Conservation (phyloP, 1,140 invertebrate species). For the Heliconius himera region DNA sequence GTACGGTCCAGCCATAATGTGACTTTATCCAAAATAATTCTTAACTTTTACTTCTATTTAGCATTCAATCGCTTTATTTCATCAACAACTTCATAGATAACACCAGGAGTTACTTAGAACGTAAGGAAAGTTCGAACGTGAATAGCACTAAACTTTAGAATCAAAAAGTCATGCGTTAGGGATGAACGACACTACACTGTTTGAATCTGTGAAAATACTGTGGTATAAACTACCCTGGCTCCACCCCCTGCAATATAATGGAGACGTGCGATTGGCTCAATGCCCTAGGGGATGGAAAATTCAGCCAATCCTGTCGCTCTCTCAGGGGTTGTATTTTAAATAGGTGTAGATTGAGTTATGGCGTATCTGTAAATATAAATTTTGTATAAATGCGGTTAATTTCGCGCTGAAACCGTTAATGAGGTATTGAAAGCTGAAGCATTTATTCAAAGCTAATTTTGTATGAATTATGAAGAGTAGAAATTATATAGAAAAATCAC, state of each 20-base stretch:
- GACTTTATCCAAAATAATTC: not conserved
- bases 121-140: conserved; percentile 26
- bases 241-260: conserved; percentile 69
- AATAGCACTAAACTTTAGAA: conserved; percentile 35
- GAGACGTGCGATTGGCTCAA: conserved; percentile 62
- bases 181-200: conserved; percentile 63
- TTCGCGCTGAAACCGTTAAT: conserved; percentile 62
- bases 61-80: not conserved
- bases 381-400: conserved; percentile 75
- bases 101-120: not conserved
- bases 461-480: not conserved
- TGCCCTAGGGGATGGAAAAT: conserved; percentile 65
- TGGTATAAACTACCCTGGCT: conserved; percentile 73
- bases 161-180: conserved; percentile 40
- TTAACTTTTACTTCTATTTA: not conserved
- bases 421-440: conserved; percentile 52
- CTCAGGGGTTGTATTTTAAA: conserved; percentile 69
- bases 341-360: conserved; percentile 80
- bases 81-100: not conserved
- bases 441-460: conserved; percentile 5
- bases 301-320: conserved; percentile 63
- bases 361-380: conserved; percentile 70
- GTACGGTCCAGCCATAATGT: conserved; percentile 90
- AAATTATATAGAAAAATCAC: not conserved
- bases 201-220: conserved; percentile 59